Evolutionary conservation across 37 sponge, comb jelly and placozoan species (phyloP), one percentile per base, ranked within the genome.

Genomic region (Hexactinellida sp.): DNA sequence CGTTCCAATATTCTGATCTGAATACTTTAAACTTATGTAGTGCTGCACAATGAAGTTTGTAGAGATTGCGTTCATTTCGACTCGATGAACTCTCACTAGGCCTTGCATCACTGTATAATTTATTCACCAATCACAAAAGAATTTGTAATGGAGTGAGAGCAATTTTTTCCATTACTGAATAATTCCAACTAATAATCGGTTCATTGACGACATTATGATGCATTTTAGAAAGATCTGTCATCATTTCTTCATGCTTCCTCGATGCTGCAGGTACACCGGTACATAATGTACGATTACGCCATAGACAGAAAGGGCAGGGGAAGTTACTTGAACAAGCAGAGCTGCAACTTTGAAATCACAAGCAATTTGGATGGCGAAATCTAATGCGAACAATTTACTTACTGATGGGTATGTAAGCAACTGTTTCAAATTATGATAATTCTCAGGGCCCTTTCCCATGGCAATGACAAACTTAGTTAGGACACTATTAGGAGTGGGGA

Each of bases 11-110:
- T 25, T 63, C 76, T 63, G 76, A 63, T 63, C 76, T 63, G 76
- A 63, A 63, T 23, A 63, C 34, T 7, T 63, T 63, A 63, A 21
- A 63, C 25, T 63, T 63, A 23, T 63, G 30, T 23, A 63, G 76
- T 63, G 76, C 76, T 63, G 76, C 76, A 63, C 76, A 63, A 63
- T 63, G 76, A 63, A 63, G 76, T 63, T 63, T 63, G 76, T 32
- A 63, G 34, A 63, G 76, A 7, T 63, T 63, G 30, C 76, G 76
- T 63, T 63, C 76, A 21, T 23, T 28, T 63, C 76, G 25, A 23
- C 30, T 63, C 76, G 76, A 63, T 63, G 76, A 63, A n/a, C 76
- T 32, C 25, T 63, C 76, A 63, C 76, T n/a, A 63, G 76, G 25
- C 76, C 76, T 63, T 7, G 76, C 76, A 63, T 32, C 34, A 63